These are phyloP conservation scores for Mallotus villosus DNA, from an alignment of 2,797 vertebrate species.

Conservation along the genomic window DNA sequence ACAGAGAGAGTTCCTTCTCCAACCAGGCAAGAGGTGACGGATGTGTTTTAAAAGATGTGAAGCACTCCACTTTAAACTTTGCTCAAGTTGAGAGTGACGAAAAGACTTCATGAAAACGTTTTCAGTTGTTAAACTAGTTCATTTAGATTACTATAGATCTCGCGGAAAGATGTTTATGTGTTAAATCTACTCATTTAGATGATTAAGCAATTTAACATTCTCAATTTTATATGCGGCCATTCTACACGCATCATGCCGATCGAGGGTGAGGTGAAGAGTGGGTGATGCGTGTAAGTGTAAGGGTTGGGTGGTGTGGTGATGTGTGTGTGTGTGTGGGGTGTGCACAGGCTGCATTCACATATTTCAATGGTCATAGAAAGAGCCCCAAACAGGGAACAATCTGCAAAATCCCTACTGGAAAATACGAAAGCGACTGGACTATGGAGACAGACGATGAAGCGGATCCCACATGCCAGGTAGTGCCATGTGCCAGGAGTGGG, in stretches of 20 bases:
- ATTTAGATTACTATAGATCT: constrained; percentile 54
- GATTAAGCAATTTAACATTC: constrained; percentile 51
- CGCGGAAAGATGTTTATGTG: constrained; percentile 33
- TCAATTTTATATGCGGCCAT: constrained; percentile 41
- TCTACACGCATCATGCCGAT: constrained; percentile 43
- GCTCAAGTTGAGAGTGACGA: constrained; percentile 18
- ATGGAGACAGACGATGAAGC: too few relatives aligned
- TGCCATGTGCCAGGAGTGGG: too few relatives aligned
- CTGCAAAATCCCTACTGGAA: background rate
- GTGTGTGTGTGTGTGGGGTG: background rate
- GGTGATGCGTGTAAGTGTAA: too few relatives aligned
- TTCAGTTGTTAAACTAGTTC: constrained; percentile 35
- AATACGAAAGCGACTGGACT: too few relatives aligned
- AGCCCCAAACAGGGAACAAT: background rate
- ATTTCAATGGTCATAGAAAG: background rate
- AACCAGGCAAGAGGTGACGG: constrained; percentile 28
- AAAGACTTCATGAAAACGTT: constrained; percentile 44
- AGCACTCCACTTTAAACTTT: constrained; percentile 33
- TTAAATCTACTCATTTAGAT: constrained; percentile 46
- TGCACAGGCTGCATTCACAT: background rate
- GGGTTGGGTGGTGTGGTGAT: too few relatives aligned
- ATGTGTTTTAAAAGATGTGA: constrained; percentile 40
- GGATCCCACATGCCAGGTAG: too few relatives aligned
- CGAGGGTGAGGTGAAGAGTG: too few relatives aligned
- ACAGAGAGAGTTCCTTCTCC: constrained; percentile 50